Percentiles rank a stretch among this genome's conserved stretches.
Evolutionary conservation across 2,797 vertebrate species (phyloP).

Genomic region (Scomberomorus guttatus): DNA sequence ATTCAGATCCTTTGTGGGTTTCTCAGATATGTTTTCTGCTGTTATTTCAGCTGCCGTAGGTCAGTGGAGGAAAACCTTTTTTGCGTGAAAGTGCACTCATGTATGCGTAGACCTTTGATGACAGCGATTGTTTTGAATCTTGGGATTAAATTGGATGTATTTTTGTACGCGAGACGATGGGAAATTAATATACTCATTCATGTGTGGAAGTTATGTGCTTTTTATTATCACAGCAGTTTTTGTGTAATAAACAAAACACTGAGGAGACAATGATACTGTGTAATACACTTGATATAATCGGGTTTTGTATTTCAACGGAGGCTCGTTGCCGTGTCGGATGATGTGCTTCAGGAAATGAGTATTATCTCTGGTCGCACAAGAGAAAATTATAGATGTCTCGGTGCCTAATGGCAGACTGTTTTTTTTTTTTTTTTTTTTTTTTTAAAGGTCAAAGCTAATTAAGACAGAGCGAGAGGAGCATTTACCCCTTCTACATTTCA

Average conservation of each 20-base stretch:
- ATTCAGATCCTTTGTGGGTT: conserved; percentile 41
- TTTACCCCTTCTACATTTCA: conserved; percentile 39
- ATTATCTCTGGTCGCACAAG: conserved; percentile 39
- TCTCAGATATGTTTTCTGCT: conserved; percentile 31
- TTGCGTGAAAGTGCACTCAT: conserved; percentile 29
- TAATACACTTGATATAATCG: conserved; percentile 47
- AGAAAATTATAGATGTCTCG: conserved; percentile 25
- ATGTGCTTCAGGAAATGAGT: conserved; percentile 43
- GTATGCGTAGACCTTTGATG: conserved; percentile 34
- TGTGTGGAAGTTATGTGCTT: conserved; percentile 40
- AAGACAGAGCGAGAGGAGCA: conserved; percentile 19
- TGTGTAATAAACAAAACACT: conserved; percentile 38
- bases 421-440: conserved; percentile 2
- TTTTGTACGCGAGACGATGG: conserved; percentile 69
- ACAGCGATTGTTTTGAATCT: conserved; percentile 44
- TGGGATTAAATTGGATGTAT: conserved; percentile 61
- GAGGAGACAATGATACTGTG: conserved; percentile 26
- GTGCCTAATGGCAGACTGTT: conserved; percentile 38
- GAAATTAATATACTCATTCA: conserved; percentile 39
- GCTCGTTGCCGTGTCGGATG: conserved; percentile 34
- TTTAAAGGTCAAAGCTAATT: conserved; percentile 48
- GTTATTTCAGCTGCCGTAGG: conserved; percentile 26
- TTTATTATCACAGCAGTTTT: conserved; percentile 58
- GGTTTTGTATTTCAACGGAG: conserved; percentile 45
- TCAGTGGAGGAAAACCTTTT: conserved; percentile 14